These are phyloP conservation scores for Sycophila sp. DNA, from an alignment of 1,140 invertebrate genomes.

Conservation along the genomic window DNA sequence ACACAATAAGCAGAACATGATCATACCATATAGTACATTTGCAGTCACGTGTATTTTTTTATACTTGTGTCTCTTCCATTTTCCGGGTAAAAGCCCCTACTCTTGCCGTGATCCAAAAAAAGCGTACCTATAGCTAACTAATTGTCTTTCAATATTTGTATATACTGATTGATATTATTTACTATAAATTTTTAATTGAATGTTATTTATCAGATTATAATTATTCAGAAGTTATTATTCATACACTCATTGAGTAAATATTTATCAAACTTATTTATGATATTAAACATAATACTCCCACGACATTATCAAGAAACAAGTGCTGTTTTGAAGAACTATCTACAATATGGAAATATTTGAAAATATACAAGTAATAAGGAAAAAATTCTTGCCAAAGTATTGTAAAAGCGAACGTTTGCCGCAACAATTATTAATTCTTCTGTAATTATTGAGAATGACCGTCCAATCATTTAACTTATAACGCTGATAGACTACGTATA, in stretches of 20 bases:
- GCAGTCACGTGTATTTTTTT: too few species aligned
- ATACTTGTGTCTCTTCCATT: too few species aligned
- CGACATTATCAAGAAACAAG: conserved; percentile 6
- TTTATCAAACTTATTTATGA: conserved; percentile 21
- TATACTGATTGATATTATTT: conserved; percentile 34
- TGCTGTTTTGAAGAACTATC: conserved; percentile 24
- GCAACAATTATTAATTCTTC: conserved; percentile 36
- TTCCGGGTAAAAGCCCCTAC: neutral
- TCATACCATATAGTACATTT: too few species aligned
- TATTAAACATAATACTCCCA: conserved; percentile 25
- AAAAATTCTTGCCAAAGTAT: conserved; percentile 33
- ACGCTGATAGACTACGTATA: too few species aligned
- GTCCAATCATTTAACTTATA: conserved; percentile 47
- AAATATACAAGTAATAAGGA: conserved; percentile 30
- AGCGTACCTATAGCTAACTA: neutral
- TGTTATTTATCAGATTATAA: conserved; percentile 30
- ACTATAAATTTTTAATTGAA: neutral
- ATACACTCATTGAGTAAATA: neutral
- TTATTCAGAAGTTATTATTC: conserved; percentile 1
- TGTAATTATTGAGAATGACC: conserved; percentile 45
- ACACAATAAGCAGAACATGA: too few species aligned
- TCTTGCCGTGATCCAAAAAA: neutral
- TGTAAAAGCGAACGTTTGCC: conserved; percentile 1
- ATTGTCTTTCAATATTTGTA: conserved; percentile 20
- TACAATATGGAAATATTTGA: conserved; percentile 22